phyloP scores from a whole-genome alignment of 2,888 invertebrate genomes.

The Ornithoptera alexandrae region DNA sequence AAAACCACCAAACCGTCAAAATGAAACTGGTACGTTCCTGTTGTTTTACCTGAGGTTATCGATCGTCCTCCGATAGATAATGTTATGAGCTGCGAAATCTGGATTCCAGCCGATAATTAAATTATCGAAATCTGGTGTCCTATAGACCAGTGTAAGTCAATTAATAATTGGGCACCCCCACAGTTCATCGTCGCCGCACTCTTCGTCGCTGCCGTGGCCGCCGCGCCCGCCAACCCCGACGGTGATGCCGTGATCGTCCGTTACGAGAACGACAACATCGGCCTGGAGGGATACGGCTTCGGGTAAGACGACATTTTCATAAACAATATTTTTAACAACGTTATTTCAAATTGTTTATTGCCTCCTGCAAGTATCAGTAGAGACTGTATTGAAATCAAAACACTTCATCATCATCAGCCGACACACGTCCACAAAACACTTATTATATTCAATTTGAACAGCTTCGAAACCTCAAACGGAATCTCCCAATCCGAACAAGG shows the following conservation, averaged over 20 bases:
- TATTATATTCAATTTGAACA: constrained; percentile 32
- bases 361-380: too few species aligned
- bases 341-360: too few species aligned
- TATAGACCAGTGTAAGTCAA: too few species aligned
- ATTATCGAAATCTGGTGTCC: too few species aligned
- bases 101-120: too few species aligned
- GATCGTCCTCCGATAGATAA: too few species aligned
- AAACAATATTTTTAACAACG: too few species aligned
- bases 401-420: too few species aligned
- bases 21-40: constrained; percentile 75
- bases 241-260: constrained; percentile 43
- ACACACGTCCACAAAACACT: not conserved
- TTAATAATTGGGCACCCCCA: not conserved
- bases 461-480: constrained; percentile 55
- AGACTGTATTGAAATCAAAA: too few species aligned
- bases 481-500: constrained; percentile 42
- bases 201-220: constrained; percentile 53
- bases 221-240: constrained; percentile 46
- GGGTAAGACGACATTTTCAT: constrained; percentile 46
- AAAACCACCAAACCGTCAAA: constrained; percentile 46
- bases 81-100: too few species aligned
- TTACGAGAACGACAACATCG: constrained; percentile 54
- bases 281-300: constrained; percentile 51
- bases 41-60: not conserved
- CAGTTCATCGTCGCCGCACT: constrained; percentile 70